Percentiles rank a stretch among this genome's conserved stretches.
phyloP scores from a whole-genome alignment of 1,140 invertebrate species.

The Nylanderia fulva region DNA sequence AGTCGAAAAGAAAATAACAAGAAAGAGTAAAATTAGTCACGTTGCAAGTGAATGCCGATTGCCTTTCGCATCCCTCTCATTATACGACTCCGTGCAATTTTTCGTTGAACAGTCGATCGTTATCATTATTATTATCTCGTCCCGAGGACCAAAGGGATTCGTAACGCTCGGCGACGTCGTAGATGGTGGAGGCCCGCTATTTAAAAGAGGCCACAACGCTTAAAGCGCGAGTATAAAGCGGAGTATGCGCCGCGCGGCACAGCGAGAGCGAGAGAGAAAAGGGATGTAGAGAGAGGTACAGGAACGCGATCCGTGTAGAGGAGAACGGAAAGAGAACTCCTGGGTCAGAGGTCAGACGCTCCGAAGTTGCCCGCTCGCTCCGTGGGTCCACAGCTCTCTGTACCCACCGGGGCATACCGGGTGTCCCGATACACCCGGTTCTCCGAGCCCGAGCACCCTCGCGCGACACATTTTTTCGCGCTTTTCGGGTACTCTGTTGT shows the following conservation, averaged over 20 bases:
- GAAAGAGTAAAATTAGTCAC: constrained; percentile 4
- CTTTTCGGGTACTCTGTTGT: no score
- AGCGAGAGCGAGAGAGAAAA: constrained; percentile 30
- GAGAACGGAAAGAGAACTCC: constrained; percentile 77
- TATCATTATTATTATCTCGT: constrained; percentile 64
- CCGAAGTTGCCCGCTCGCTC: constrained; percentile 81
- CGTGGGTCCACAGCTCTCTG: constrained; percentile 78
- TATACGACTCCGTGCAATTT: constrained; percentile 47
- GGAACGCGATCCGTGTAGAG: constrained; percentile 74
- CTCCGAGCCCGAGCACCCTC: not conserved
- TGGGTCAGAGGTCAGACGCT: constrained; percentile 82
- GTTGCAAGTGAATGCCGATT: constrained; percentile 34
- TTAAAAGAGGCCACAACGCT: constrained; percentile 80
- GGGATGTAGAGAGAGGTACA: constrained; percentile 55
- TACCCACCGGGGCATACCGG: constrained; percentile 69
- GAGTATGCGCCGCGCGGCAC: constrained; percentile 64
- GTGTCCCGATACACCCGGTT: constrained; percentile 45
- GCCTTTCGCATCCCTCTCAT: constrained; percentile 34
- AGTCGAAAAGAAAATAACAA: not conserved
- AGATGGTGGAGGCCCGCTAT: constrained; percentile 69
- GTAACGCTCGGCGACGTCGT: constrained; percentile 68
- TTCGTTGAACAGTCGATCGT: constrained; percentile 34
- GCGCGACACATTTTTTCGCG: constrained; percentile 8
- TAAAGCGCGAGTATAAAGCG: constrained; percentile 81
- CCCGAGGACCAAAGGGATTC: constrained; percentile 48